Evolutionary conservation across 2,888 invertebrate species (phyloP).

Genomic region (Hedya salicella): DNA sequence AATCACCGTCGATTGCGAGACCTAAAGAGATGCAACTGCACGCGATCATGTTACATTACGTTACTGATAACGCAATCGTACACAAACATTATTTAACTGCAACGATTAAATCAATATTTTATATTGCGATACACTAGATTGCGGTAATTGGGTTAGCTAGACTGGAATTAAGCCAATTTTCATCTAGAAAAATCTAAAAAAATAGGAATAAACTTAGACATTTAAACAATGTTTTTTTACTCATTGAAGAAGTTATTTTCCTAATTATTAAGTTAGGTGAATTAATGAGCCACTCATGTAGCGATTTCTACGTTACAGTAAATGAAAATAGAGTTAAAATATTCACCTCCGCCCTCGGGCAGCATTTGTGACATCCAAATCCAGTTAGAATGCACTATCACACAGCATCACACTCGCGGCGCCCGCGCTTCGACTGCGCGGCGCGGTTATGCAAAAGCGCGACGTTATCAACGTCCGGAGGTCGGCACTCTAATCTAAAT

Average conservation of each 20-base stretch:
- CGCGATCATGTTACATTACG: slow-evolving; percentile 28
- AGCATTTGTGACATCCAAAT: slow-evolving; percentile 81
- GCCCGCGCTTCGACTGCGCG: slow-evolving; percentile 49
- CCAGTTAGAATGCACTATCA: slow-evolving; percentile 58
- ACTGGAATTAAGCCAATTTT: slow-evolving; percentile 25
- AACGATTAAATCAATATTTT: slow-evolving; percentile 26
- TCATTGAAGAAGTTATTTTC: not conserved
- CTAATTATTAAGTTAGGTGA: not conserved
- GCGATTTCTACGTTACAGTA: not conserved
- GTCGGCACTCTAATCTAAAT: slow-evolving; percentile 77
- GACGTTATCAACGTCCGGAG: slow-evolving; percentile 52
- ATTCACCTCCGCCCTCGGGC: slow-evolving; percentile 79
- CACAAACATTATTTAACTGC: slow-evolving; percentile 3
- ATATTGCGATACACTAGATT: slow-evolving; percentile 33
- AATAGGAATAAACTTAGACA: not conserved
- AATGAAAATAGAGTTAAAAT: slow-evolving; percentile 32
- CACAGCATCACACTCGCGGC: slow-evolving; percentile 41
- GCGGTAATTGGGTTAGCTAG: slow-evolving; percentile 23
- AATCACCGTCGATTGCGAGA: not conserved
- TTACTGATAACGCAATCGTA: not conserved
- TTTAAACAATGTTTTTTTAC: not conserved
- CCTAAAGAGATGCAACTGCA: slow-evolving; percentile 8
- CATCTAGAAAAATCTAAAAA: not conserved
- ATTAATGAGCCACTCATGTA: not conserved
- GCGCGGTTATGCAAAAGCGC: slow-evolving; percentile 46